Evolutionary conservation across 53 echinoderm and acorn worm species (phyloP), one percentile per base, ranked within the genome.

Genomic region (Echinarachnius parma): DNA sequence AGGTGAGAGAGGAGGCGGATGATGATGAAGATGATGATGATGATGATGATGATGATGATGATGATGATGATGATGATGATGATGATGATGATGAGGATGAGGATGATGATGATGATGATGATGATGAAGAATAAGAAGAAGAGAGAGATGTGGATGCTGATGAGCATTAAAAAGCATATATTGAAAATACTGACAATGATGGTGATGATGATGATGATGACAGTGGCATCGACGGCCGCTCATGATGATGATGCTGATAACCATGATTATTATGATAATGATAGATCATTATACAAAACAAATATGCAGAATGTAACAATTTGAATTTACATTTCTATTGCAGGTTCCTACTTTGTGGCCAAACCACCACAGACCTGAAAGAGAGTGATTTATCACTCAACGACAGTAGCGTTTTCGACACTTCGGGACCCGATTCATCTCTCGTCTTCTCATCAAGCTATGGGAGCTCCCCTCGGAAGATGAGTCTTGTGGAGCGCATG

Each of bases 401-500:
- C 53, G 89, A 87, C 59, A 74, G 78, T 34, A 77, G 77, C 54
- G 86, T 81, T 36, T 83, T 83, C 76, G 81, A 86, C 4, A 28
- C 46, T 10, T 76, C 82, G 32, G 65, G 45, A 28, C 67, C 77
- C 2, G 86, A 90, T 78, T 70, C 66, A 16, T 90, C 94, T 0
- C 61, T 75, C 31, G 75, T 87, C 48, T 81, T 90, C 46, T 87
- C 86, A 8, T 94, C 94, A 21, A 94, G 94, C 65, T 86, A 64
- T 36, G 86, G 94, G 2, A 83, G 84, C 37, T 90, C 94, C 21
- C 94, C 94, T 4, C 77, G 94, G 32, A 90, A 90, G 81, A 86
- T 93, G 77, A 87, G 90, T 48, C 59, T 90, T 27, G 84, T 94
- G 32, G 90, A 94, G 77, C 75, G 94, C 47, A 94, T 94, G 90